Conservation (phyloP, 2,113 vertebrate genomes). For the Cromileptes altivelis region DNA sequence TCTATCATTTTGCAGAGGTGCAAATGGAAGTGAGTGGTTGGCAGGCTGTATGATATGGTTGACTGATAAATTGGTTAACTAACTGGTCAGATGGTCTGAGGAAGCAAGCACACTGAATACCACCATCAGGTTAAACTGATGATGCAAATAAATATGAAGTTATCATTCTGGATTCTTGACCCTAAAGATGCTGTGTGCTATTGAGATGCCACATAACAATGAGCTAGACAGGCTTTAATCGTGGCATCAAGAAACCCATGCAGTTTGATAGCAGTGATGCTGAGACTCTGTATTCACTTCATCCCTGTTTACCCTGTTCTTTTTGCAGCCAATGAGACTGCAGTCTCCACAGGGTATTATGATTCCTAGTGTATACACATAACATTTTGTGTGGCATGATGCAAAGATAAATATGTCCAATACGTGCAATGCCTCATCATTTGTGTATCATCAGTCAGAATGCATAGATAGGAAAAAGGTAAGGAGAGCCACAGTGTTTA, state of each 20-base stretch:
- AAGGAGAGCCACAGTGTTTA: background rate
- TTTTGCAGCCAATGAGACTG: constrained; percentile 40
- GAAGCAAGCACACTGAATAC: background rate
- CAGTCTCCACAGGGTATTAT: constrained; percentile 4
- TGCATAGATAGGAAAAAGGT: background rate
- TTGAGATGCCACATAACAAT: background rate
- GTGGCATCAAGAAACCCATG: background rate
- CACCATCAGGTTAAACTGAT: background rate
- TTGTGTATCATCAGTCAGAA: background rate
- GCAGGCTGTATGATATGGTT: background rate
- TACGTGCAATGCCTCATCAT: background rate
- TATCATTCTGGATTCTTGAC: background rate
- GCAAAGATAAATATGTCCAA: background rate
- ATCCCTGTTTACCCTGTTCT: constrained; percentile 21
- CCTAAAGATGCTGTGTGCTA: background rate
- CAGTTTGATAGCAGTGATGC: constrained; percentile 10
- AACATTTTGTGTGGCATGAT: background rate
- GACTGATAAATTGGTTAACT: background rate
- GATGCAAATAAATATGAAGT: background rate
- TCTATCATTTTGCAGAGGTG: background rate
- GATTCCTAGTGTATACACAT: background rate
- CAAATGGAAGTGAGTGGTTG: background rate
- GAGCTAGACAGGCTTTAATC: background rate
- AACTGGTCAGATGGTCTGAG: background rate
- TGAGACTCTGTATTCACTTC: constrained; percentile 38